A percentile compares a stretch with the other conserved stretches of the same genome.
These are phyloP conservation scores for Tethea ocularis DNA, from an alignment of 2,888 invertebrate genomes.

Conservation along the genomic window DNA sequence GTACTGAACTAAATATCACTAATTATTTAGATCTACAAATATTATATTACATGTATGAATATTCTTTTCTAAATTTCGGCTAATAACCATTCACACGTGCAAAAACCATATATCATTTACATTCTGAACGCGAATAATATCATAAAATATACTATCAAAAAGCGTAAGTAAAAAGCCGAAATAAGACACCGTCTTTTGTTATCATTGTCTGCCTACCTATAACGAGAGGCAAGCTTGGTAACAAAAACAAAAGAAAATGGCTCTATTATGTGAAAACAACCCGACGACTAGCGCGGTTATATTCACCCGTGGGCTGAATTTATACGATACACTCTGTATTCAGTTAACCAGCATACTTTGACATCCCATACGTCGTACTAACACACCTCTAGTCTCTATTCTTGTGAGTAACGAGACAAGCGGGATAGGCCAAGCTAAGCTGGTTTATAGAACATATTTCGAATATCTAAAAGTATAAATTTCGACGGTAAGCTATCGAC, in stretches of 20 bases:
- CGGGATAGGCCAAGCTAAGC: constrained; percentile 35
- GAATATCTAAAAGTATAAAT: constrained; percentile 84
- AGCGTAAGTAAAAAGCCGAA: constrained; percentile 66
- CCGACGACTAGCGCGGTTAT: constrained; percentile 79
- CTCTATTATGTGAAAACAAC: constrained; percentile 84
- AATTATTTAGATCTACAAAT: too few species aligned
- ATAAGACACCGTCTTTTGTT: constrained; percentile 79
- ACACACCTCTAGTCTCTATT: constrained; percentile 18
- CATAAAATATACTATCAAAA: constrained; percentile 57
- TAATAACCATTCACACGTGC: neutral
- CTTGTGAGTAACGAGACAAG: constrained; percentile 13
- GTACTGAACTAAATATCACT: too few species aligned
- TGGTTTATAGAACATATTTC: constrained; percentile 73
- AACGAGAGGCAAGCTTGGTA: constrained; percentile 72
- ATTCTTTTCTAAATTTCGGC: neutral
- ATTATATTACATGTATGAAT: too few species aligned
- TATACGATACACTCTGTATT: constrained; percentile 79
- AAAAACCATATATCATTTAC: constrained; percentile 25
- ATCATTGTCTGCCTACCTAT: constrained; percentile 79
- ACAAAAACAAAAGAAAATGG: constrained; percentile 83
- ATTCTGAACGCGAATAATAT: constrained; percentile 47
- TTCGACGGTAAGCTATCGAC: constrained; percentile 81
- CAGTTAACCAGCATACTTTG: constrained; percentile 54
- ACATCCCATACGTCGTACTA: constrained; percentile 41
- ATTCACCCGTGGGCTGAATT: constrained; percentile 82